Evolutionary conservation across 2,113 vertebrate genomes (phyloP).

Genomic region (Cynopterus brachyotis): DNA sequence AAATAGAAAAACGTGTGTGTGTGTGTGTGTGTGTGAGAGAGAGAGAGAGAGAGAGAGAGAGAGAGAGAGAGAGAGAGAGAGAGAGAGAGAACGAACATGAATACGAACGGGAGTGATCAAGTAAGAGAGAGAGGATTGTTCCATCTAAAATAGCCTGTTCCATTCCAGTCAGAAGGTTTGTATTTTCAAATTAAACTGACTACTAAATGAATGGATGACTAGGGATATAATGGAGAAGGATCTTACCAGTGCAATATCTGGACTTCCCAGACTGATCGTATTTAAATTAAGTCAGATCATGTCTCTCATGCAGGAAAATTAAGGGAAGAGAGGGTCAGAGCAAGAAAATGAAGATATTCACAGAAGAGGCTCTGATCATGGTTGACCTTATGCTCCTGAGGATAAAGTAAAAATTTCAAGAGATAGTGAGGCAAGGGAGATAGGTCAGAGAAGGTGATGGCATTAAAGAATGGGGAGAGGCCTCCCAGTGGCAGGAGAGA

Average conservation of each 20-base stretch:
- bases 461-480: neutral
- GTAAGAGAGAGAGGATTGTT: neutral
- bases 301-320: neutral
- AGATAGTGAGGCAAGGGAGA: neutral
- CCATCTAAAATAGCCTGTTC: neutral
- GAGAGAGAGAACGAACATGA: neutral
- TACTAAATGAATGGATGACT: neutral
- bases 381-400: neutral
- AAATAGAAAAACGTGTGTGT: neutral
- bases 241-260: neutral
- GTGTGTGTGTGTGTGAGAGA: neutral
- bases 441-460: neutral
- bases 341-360: neutral
- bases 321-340: neutral
- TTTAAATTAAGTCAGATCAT: conserved; percentile 2
- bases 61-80: neutral
- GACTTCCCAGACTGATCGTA: neutral
- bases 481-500: neutral
- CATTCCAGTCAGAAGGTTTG: neutral
- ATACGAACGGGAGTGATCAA: neutral
- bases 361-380: neutral
- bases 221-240: neutral
- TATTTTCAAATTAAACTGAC: neutral
- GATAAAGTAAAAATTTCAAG: neutral
- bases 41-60: neutral